Conservation (phyloP, 2,888 invertebrate genomes). For the Hypolimnas misippus region DNA sequence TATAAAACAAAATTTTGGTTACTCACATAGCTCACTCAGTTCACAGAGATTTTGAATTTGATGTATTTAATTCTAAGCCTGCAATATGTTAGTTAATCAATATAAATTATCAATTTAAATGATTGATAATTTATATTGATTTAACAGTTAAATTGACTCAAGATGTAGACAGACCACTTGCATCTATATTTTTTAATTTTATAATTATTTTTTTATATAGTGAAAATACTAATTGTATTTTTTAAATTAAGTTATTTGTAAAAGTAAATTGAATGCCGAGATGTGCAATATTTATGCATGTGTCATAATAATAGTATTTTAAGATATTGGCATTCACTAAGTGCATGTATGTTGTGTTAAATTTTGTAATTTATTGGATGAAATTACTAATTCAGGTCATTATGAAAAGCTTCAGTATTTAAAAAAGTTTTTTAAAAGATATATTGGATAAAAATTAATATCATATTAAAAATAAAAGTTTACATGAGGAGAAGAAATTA, state of each 20-base stretch:
- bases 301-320: slow-evolving; percentile 16
- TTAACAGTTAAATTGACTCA: slow-evolving; percentile 2
- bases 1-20: too few relatives aligned
- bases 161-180: background rate
- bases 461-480: background rate
- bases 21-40: too few relatives aligned
- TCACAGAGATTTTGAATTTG: too few relatives aligned
- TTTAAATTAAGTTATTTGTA: slow-evolving; percentile 10
- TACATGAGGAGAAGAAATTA: background rate
- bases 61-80: too few relatives aligned
- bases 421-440: slow-evolving; percentile 25
- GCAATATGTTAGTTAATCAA: too few relatives aligned
- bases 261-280: slow-evolving; percentile 13
- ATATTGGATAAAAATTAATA: background rate
- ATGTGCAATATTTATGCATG: slow-evolving; percentile 33
- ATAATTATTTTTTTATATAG: background rate
- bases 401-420: slow-evolving; percentile 24
- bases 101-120: too few relatives aligned
- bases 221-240: background rate
- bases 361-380: slow-evolving; percentile 8
- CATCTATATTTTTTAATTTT: background rate
- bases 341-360: slow-evolving; percentile 26
- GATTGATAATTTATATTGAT: too few relatives aligned
- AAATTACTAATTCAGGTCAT: slow-evolving; percentile 7
- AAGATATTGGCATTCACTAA: slow-evolving; percentile 26